Evolutionary conservation across 2,797 vertebrate genomes (phyloP).

Genomic region (Neosalanx taihuensis): DNA sequence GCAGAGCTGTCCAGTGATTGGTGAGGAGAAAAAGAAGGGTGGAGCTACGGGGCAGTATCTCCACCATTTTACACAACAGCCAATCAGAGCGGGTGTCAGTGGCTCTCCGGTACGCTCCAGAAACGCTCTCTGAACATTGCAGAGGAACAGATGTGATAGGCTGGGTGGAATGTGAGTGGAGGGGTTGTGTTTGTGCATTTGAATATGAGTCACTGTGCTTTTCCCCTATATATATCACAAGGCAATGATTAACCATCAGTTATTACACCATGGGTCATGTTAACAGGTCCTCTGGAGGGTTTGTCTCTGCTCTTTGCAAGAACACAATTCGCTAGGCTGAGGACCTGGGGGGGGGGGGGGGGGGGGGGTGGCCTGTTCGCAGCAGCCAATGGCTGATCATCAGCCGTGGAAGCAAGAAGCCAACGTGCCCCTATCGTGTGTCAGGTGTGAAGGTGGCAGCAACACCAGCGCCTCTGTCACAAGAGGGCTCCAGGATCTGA

Average conservation of each 20-base stretch:
- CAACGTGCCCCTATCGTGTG: neutral
- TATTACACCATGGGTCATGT: too few relatives aligned
- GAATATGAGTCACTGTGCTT: neutral
- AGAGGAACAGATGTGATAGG: neutral
- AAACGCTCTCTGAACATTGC: neutral
- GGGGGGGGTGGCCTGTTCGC: neutral
- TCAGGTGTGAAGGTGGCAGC: conserved; percentile 8
- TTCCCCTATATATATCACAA: neutral
- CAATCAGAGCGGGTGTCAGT: conserved; percentile 60
- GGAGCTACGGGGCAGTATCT: conserved; percentile 36
- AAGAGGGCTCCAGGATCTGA: conserved; percentile 11
- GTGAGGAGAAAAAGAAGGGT: conserved; percentile 22
- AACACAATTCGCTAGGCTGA: conserved; percentile 8
- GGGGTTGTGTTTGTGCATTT: too few relatives aligned
- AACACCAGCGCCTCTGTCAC: neutral
- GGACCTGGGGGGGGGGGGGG: neutral
- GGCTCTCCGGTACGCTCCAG: conserved; percentile 32
- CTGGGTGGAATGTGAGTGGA: too few relatives aligned
- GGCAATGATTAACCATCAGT: neutral
- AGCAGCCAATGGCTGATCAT: neutral
- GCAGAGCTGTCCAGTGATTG: conserved; percentile 52
- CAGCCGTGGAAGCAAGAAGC: neutral
- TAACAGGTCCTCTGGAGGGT: neutral
- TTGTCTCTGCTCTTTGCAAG: neutral
- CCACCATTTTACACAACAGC: conserved; percentile 56